Conservation (phyloP, 2,888 invertebrate species). For the Noctua comes region DNA sequence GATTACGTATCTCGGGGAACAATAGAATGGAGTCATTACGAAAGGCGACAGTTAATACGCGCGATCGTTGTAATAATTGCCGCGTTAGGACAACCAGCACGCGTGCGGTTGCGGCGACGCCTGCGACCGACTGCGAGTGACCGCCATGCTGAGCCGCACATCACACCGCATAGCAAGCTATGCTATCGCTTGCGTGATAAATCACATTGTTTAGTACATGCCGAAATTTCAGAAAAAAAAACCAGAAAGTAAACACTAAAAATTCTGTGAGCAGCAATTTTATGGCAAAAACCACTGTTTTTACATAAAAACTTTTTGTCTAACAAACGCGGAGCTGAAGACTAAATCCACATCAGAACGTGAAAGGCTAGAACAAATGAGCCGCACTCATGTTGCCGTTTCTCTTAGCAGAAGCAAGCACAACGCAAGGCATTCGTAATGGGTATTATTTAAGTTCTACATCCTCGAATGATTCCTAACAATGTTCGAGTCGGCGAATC, state of each 20-base stretch:
- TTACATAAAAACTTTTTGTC: neutral
- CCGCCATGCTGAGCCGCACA: slow-evolving; percentile 69
- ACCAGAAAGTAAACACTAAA: slow-evolving; percentile 51
- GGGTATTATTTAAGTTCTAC: slow-evolving; percentile 23
- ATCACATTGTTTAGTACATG: slow-evolving; percentile 72
- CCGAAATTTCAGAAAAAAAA: slow-evolving; percentile 56
- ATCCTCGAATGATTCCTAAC: slow-evolving; percentile 12
- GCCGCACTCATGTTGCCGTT: slow-evolving; percentile 24
- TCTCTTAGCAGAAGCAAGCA: slow-evolving; percentile 10
- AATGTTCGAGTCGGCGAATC: slow-evolving; percentile 22
- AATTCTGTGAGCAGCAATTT: slow-evolving; percentile 11
- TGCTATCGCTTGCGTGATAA: slow-evolving; percentile 82
- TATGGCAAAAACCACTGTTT: neutral
- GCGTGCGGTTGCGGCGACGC: slow-evolving; percentile 76
- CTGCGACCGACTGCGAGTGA: slow-evolving; percentile 79
- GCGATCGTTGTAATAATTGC: slow-evolving; percentile 45
- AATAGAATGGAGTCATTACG: slow-evolving; percentile 56
- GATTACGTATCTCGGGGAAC: slow-evolving; percentile 58
- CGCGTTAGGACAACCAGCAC: slow-evolving; percentile 60
- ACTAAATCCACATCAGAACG: neutral
- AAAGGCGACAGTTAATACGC: slow-evolving; percentile 44
- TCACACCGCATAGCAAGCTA: slow-evolving; percentile 73
- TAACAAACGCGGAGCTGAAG: neutral
- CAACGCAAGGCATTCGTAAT: slow-evolving; percentile 25
- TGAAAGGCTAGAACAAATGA: slow-evolving; percentile 12